Evolutionary conservation across 2,888 invertebrate genomes (phyloP), one percentile per base, ranked within the genome.

Genomic region (Sturmia bella): DNA sequence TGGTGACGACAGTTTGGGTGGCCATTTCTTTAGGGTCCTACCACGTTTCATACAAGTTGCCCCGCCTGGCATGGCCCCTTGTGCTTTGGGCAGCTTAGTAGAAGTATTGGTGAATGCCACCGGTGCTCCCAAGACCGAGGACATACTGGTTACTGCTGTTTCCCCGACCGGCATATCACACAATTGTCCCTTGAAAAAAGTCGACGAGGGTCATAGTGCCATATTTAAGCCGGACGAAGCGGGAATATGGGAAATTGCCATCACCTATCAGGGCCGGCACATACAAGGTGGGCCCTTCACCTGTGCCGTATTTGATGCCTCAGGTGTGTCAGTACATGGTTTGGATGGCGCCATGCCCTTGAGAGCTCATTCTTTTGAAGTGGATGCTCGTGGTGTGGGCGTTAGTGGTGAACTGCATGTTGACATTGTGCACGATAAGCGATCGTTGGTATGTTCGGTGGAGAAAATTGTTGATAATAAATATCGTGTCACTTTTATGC

Each of bases 201-300:
- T 95, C n/a, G 95, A 95, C 56, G 97, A 96, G 73, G 96, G 97
- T 69, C 98, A 98, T 89, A 96, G 97, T 85, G 98, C 99, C 84
- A 98, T 97, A 87, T 99, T 99, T 91, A 97, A 98, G 89, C 99
- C 99, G 0, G 97, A 98, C 86, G 99, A 99, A 92, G 96, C 98
- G 45, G 99, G 99, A 75, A 97, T 97, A 87, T 99, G 99, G 99
- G 95, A 96, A 86, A 98, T 99, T 74, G 97, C 97, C 84, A 98
- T 99, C 84, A 95, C 96, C 39, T 99, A 99, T 90, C 98, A 98
- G 89, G 97, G 97, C 39, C 96, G 97, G 87, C 98, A 99, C 89
- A 98, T 99, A 86, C 95, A 95, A 90, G 99, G 99, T 74, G 98
- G 98, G 17, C 99, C 99, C 1, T 99, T 98, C 90, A 96, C 96